Conservation (phyloP, 1,140 invertebrate genomes). For the Bombus sibiricus region DNA sequence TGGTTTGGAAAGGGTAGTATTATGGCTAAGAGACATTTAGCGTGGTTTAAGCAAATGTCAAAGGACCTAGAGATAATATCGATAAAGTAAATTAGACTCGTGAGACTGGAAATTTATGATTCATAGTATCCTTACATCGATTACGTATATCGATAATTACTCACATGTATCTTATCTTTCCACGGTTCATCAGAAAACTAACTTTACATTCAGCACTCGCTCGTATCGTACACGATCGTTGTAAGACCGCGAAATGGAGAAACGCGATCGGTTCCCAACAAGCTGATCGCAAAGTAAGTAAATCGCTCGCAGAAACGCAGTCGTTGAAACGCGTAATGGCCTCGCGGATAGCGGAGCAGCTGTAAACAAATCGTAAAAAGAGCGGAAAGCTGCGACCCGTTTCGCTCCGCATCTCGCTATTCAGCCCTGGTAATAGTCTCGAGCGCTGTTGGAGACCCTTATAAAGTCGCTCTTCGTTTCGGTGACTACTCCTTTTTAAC, state of each 20-base stretch:
- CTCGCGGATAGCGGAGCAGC: conserved; percentile 42
- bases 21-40: too few species aligned
- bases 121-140: neutral
- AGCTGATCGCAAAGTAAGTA: conserved; percentile 33
- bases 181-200: neutral
- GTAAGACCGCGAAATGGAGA: neutral
- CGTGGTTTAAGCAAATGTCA: neutral
- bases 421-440: conserved; percentile 65
- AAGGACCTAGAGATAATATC: neutral
- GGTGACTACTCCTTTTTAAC: conserved; percentile 73
- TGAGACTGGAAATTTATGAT: neutral
- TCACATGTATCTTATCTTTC: too few species aligned
- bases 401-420: conserved; percentile 61
- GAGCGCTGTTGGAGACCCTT: conserved; percentile 61
- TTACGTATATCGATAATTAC: too few species aligned
- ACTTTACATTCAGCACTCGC: too few species aligned
- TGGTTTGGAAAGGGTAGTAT: neutral
- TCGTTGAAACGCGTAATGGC: conserved; percentile 65
- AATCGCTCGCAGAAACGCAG: conserved; percentile 46
- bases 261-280: neutral
- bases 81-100: neutral
- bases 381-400: conserved; percentile 62
- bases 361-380: conserved; percentile 80
- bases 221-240: neutral
- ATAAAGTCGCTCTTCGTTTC: conserved; percentile 74